Evolutionary conservation across 2,113 vertebrate genomes (phyloP).

Genomic region (Leucosticte australis): DNA sequence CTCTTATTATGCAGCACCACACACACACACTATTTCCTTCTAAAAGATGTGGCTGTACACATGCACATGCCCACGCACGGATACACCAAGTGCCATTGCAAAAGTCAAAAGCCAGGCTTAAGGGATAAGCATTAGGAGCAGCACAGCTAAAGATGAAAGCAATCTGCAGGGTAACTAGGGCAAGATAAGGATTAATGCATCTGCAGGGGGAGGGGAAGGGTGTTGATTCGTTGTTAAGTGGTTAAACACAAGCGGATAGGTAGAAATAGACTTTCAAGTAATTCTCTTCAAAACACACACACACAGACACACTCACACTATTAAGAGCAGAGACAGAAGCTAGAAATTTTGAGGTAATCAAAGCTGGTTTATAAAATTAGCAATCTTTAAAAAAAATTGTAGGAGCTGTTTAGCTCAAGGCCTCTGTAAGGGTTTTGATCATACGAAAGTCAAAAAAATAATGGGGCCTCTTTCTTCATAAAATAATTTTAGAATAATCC

Average conservation of each 20-base stretch:
- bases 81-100: not conserved
- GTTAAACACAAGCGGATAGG: not conserved
- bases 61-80: not conserved
- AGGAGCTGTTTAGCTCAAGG: not conserved
- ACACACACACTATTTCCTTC: not conserved
- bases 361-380: not conserved
- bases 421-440: not conserved
- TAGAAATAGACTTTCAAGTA: not conserved
- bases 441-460: fast-evolving
- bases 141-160: constrained; percentile 2
- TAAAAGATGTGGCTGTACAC: not conserved
- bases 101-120: not conserved
- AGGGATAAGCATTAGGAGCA: not conserved
- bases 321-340: not conserved
- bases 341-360: not conserved
- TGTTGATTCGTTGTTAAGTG: not conserved
- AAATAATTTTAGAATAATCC: not conserved
- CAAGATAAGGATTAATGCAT: constrained; percentile 26
- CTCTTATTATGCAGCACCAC: not conserved
- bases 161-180: not conserved
- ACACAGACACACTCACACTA: not conserved
- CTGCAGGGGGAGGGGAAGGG: not conserved
- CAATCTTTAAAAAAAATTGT: not conserved
- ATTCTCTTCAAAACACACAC: not conserved
- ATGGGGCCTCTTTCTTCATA: not conserved